phyloP scores from a whole-genome alignment of 2,113 vertebrate species.

The Orthonyx spaldingii region DNA sequence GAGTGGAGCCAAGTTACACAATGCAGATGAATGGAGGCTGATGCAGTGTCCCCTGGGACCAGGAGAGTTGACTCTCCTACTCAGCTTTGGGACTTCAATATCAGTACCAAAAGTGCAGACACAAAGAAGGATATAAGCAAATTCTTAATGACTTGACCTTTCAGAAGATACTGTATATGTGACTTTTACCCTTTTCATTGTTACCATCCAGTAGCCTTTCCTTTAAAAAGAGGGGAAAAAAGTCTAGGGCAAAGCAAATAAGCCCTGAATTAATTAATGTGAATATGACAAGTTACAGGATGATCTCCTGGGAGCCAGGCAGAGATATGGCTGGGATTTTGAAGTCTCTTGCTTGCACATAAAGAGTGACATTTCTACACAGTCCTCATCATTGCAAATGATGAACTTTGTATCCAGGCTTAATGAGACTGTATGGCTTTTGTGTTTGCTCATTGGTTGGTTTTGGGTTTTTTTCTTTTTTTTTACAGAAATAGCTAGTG shows the following conservation, averaged over 20 bases:
- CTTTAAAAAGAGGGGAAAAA: neutral
- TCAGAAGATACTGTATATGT: neutral
- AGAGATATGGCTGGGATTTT: neutral
- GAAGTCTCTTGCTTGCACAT: neutral
- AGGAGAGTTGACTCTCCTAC: neutral
- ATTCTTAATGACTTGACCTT: constrained; percentile 55
- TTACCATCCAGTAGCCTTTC: neutral
- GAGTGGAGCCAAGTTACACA: neutral
- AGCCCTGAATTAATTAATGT: constrained; percentile 3
- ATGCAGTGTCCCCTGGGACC: fast-evolving
- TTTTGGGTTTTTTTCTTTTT: neutral
- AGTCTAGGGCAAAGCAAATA: neutral
- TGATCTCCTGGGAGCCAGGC: neutral
- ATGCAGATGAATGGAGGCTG: neutral
- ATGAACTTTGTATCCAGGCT: neutral
- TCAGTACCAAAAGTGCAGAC: neutral
- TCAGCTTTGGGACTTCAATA: neutral
- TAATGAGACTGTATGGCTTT: neutral
- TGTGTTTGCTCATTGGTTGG: neutral
- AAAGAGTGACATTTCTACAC: neutral
- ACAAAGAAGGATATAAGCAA: neutral
- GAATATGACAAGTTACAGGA: neutral
- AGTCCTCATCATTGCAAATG: neutral
- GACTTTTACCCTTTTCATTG: constrained; percentile 49
- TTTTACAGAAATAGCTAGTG: neutral